Base-by-base conservation (phyloP, 2,797 vertebrate genomes). In the Danio aesculapii region DNA sequence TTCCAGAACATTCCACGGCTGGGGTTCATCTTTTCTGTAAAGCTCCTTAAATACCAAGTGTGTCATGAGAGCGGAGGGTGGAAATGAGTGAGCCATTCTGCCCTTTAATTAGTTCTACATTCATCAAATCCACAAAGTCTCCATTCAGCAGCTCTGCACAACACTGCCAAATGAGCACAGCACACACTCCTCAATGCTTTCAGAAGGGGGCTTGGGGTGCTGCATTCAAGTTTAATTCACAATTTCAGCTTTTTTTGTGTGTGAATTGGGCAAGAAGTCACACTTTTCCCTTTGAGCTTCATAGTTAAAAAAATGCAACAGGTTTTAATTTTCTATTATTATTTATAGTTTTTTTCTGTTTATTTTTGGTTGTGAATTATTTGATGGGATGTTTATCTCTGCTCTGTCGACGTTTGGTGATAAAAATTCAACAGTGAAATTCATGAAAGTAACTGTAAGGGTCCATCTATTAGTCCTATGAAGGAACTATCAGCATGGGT, bases 81-180 rank as follows among this genome's bases (percentile, higher is more conserved):
- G 68, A 82, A 82, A 89, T 73, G 64, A 50, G 84, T 79, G 85
- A 88, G 76, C 76, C 75, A 44, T 50, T 80, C 66, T 87, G 84
- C 86, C 84, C 84, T 86, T 91, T 87, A 85, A 86, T 84, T 57
- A 76, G 85, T 85, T 85, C 76, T 57, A 70, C 74, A 43, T 55
- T 50, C 49, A 47, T 73, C 75, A 72, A 41, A 41, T 66, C 49
- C 49, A 49, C 50, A 44, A 49, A 69, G 53, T 77, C 44, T 77
- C 12, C 14, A 47, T 66, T 67, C 62, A 77, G 17, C 16, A 55
- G 6, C 39, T 2, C 47, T 14, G 39, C 61, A 61, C 47, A 75
- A 81, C 16, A 11, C 46, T 30, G 14, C 16, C 6, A 70, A 79
- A 81, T 50, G 14, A 71, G 59, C 13, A 50, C n/a, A 14, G 62